Conservation (phyloP, 1,140 invertebrate genomes). For the Atta texana region DNA sequence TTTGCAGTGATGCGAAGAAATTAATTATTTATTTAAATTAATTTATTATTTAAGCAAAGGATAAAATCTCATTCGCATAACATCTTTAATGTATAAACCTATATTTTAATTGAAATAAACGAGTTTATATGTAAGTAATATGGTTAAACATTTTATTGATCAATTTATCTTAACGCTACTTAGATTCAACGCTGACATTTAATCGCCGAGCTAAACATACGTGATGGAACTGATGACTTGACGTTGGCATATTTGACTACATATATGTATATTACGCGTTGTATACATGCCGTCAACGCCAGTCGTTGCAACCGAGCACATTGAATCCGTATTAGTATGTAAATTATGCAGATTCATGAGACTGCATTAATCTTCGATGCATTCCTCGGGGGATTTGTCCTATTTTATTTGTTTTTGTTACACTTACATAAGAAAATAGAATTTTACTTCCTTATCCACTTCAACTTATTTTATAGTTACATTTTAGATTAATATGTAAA, state of each 20-base stretch:
- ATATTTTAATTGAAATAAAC: neutral
- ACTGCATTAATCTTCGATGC: slow-evolving; percentile 75
- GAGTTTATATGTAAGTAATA: neutral
- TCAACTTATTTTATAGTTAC: neutral
- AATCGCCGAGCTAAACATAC: slow-evolving; percentile 34
- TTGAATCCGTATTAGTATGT: slow-evolving; percentile 74
- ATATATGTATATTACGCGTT: slow-evolving; percentile 17
- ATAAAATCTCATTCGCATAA: neutral
- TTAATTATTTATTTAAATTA: too few species aligned
- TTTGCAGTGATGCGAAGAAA: neutral
- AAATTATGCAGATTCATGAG: slow-evolving; percentile 75
- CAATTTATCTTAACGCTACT: slow-evolving; percentile 23
- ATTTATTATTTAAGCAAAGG: neutral
- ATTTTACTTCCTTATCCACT: slow-evolving; percentile 35
- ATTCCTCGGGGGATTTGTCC: slow-evolving; percentile 67
- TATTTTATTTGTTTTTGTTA: slow-evolving; percentile 71
- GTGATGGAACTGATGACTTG: slow-evolving; percentile 43
- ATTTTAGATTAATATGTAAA: slow-evolving; percentile 17
- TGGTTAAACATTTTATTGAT: slow-evolving; percentile 14
- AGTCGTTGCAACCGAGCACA: slow-evolving; percentile 57
- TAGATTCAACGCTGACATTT: slow-evolving; percentile 19
- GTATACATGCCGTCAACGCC: slow-evolving; percentile 27
- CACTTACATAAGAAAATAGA: slow-evolving; percentile 66
- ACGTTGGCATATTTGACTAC: slow-evolving; percentile 37
- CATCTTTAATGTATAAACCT: neutral